Percentiles rank a stretch among this genome's conserved stretches.
phyloP scores from a whole-genome alignment of 1,140 invertebrate species.

The Pogonomyrmex californicus region DNA sequence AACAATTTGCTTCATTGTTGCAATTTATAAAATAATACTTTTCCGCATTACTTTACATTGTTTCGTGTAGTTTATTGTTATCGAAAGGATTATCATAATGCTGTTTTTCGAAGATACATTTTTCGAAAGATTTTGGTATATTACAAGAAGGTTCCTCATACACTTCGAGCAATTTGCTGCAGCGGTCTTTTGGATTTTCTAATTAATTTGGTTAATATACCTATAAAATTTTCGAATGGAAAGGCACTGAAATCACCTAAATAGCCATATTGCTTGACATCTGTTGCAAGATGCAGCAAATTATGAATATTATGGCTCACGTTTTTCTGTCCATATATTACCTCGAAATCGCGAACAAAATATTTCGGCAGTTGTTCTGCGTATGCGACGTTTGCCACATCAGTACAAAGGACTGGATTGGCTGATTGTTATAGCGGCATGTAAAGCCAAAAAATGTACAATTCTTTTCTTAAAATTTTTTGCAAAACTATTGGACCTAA shows the following conservation, averaged over 20 bases:
- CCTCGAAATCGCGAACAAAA: conserved; percentile 45
- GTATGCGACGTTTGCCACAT: not conserved
- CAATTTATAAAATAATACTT: not conserved
- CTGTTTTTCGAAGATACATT: not conserved
- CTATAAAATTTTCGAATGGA: conserved; percentile 58
- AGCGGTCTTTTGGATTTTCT: conserved; percentile 41
- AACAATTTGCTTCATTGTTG: not conserved
- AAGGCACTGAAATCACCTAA: conserved; percentile 14
- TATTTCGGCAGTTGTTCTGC: conserved; percentile 26
- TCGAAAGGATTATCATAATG: not conserved
- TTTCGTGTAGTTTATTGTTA: not conserved
- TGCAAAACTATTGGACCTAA: not conserved
- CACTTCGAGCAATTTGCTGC: conserved; percentile 40
- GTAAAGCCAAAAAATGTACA: conserved; percentile 51
- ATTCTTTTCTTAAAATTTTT: not conserved
- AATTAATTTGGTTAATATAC: conserved; percentile 19
- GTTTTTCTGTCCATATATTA: conserved; percentile 37
- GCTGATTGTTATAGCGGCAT: conserved; percentile 27
- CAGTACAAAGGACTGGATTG: not conserved
- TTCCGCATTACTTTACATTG: not conserved
- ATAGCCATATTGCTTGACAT: conserved; percentile 49
- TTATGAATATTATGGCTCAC: conserved; percentile 60
- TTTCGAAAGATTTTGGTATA: not conserved
- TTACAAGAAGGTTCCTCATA: not conserved
- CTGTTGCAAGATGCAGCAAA: conserved; percentile 46